Conservation (phyloP, 2,888 invertebrate genomes). For the Agriopis aurantiaria region DNA sequence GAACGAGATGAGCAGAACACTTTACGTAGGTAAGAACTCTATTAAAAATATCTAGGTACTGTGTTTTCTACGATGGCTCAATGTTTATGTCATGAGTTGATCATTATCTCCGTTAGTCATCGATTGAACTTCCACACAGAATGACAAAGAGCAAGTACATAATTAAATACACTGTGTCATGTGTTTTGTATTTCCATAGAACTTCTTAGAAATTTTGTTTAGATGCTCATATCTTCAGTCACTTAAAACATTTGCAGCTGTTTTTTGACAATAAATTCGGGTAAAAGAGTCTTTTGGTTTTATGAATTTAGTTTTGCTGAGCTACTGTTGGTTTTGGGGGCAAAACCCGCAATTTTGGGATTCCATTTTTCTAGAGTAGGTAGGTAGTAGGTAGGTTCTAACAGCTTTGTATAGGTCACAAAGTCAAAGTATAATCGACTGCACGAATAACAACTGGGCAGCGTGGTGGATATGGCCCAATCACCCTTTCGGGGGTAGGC, state of each 20-base stretch:
- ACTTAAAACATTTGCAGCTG: conserved; percentile 6
- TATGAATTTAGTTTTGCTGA: background rate
- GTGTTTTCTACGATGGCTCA: conserved; percentile 14
- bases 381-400: too few relatives aligned
- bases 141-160: conserved; percentile 31
- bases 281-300: background rate
- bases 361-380: background rate
- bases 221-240: background rate
- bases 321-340: conserved; percentile 1
- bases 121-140: conserved; percentile 25
- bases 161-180: conserved; percentile 14
- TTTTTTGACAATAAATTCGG: conserved; percentile 1
- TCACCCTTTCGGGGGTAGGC: too few relatives aligned
- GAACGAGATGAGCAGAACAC: background rate
- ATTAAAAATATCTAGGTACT: background rate
- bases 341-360: background rate
- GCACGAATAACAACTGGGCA: too few relatives aligned
- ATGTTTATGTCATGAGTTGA: conserved; percentile 26
- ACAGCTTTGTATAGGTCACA: too few relatives aligned
- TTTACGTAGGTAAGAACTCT: background rate
- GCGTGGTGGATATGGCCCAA: too few relatives aligned
- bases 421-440: too few relatives aligned
- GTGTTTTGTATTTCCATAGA: conserved; percentile 13
- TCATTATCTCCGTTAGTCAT: conserved; percentile 27
- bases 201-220: conserved; percentile 1